Percentiles rank a stretch among this genome's conserved stretches.
These are phyloP conservation scores for Xanthia icteritia DNA, from an alignment of 2,888 invertebrate genomes.

Conservation along the genomic window DNA sequence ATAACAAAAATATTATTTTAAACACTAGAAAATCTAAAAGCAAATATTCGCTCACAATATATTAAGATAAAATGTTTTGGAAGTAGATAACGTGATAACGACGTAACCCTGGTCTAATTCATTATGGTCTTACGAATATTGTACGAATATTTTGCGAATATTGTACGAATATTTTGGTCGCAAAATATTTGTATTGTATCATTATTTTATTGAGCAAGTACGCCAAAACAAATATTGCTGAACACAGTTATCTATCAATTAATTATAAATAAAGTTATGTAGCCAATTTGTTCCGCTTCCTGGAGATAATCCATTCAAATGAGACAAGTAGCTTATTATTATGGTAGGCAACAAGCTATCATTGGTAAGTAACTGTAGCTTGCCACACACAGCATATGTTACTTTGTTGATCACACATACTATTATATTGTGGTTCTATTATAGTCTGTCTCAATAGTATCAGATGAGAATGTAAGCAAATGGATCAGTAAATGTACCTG, in stretches of 20 bases:
- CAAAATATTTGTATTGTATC: no score
- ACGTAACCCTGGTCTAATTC: constrained; percentile 60
- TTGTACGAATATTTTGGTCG: constrained; percentile 7
- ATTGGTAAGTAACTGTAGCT: constrained; percentile 11
- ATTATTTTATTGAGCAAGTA: background rate
- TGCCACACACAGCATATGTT: background rate
- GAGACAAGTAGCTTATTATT: constrained; percentile 13
- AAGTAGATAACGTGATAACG: constrained; percentile 58
- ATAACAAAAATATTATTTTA: constrained; percentile 2
- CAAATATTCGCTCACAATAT: constrained; percentile 38
- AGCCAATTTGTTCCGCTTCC: constrained; percentile 22
- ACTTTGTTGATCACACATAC: background rate
- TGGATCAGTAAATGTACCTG: background rate
- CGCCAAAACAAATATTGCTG: constrained; percentile 3
- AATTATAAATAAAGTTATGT: constrained; percentile 13
- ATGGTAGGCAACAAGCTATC: background rate
- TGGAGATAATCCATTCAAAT: constrained; percentile 33
- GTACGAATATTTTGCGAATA: constrained; percentile 8
- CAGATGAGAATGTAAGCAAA: background rate
- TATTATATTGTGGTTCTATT: background rate
- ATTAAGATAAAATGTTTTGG: constrained; percentile 48
- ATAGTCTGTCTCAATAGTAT: background rate
- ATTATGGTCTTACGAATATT: constrained; percentile 10
- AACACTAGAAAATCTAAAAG: constrained; percentile 34
- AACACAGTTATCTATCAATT: constrained; percentile 10